These are phyloP conservation scores for Mastomys coucha DNA, from an alignment of 2,113 vertebrate genomes.

Conservation along the genomic window DNA sequence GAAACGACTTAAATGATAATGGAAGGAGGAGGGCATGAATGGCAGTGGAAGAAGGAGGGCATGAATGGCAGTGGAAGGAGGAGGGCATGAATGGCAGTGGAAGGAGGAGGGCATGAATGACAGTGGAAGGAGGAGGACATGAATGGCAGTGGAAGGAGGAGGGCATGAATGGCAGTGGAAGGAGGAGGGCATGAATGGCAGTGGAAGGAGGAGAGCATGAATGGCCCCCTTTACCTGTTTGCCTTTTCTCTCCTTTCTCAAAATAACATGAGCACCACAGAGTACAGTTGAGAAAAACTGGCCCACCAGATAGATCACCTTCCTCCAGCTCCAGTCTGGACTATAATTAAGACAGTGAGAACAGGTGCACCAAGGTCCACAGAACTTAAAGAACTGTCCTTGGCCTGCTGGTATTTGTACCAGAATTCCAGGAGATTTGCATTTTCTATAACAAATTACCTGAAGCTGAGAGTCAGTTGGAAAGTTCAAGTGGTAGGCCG, in stretches of 20 bases:
- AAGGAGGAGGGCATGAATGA: neutral
- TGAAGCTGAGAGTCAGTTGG: neutral
- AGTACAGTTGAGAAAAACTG: neutral
- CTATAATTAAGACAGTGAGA: neutral
- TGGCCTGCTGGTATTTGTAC: neutral
- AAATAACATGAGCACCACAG: neutral
- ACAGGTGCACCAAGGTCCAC: neutral
- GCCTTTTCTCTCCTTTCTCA: neutral
- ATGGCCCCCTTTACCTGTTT: neutral
- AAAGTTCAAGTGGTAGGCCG: slow-evolving; percentile 5
- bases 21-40: neutral
- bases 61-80: rapidly evolving
- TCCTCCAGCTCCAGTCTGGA: neutral
- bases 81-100: rapidly evolving
- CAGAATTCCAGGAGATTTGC: slow-evolving; percentile 7
- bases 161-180: rapidly evolving
- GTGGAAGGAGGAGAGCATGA: rapidly evolving
- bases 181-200: rapidly evolving
- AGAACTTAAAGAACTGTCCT: neutral
- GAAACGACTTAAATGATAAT: neutral
- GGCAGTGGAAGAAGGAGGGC: rapidly evolving
- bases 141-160: rapidly evolving
- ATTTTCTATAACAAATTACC: neutral
- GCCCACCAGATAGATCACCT: neutral
- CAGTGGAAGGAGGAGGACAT: neutral